phyloP scores from a whole-genome alignment of 1,140 invertebrate species.

The Epicauta chinensis region DNA sequence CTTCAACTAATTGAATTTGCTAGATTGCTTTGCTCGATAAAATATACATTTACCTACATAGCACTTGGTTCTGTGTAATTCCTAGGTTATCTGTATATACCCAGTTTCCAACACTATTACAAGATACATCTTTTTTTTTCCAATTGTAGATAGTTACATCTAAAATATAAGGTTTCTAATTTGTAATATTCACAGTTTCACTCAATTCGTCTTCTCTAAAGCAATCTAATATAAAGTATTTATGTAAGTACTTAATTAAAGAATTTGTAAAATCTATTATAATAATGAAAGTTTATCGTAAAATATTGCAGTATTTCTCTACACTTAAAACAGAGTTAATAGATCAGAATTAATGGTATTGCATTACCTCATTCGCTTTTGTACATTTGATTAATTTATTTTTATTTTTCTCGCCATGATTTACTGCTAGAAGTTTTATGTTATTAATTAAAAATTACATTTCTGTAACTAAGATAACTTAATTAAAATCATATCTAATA shows the following conservation, averaged over 20 bases:
- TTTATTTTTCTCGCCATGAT: no score
- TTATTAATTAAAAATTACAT: no score
- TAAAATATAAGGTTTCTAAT: neutral
- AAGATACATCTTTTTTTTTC: slow-evolving; percentile 11
- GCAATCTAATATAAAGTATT: no score
- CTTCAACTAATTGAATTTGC: slow-evolving; percentile 43
- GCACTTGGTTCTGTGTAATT: slow-evolving; percentile 29
- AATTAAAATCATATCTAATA: no score
- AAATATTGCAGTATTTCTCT: neutral
- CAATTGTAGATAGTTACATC: neutral
- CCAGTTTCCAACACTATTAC: slow-evolving; percentile 5
- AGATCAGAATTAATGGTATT: slow-evolving; percentile 19
- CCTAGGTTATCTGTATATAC: slow-evolving; percentile 15
- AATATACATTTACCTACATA: slow-evolving; percentile 40
- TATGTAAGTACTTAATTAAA: neutral
- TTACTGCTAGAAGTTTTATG: no score
- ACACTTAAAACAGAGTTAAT: slow-evolving; percentile 7
- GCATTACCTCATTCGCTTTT: no score
- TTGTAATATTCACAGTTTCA: neutral
- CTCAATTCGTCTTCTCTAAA: no score
- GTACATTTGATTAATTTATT: no score
- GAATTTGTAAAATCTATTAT: neutral
- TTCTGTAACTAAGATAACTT: no score
- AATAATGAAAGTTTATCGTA: neutral
- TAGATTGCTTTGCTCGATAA: slow-evolving; percentile 43